Conservation (phyloP, 2,113 vertebrate genomes). For the Nesospiza acunhae region DNA sequence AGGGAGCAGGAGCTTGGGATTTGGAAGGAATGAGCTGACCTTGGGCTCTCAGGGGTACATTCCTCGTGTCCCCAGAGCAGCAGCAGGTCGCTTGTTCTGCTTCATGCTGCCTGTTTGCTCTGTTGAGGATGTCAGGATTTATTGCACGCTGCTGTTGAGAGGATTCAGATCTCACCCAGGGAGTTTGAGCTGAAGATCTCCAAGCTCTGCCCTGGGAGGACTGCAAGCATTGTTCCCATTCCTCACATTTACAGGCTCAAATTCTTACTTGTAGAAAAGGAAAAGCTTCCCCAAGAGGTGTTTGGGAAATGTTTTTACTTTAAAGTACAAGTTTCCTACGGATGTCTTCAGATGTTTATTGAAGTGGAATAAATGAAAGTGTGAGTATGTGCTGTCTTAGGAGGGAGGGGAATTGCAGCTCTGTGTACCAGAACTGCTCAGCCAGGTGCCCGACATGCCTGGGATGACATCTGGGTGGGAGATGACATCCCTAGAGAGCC, state of each 20-base stretch:
- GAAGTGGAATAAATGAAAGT: conserved; percentile 22
- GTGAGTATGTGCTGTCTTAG: background rate
- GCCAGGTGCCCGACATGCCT: background rate
- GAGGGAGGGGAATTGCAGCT: background rate
- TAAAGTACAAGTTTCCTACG: conserved; percentile 15
- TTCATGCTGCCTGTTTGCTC: background rate
- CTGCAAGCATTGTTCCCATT: background rate
- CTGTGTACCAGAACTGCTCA: background rate
- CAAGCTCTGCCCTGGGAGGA: background rate
- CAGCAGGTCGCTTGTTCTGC: background rate
- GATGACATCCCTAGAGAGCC: background rate
- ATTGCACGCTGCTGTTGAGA: background rate
- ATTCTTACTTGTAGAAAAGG: conserved; percentile 7
- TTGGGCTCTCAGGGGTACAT: rapidly evolving
- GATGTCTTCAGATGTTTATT: conserved; percentile 7
- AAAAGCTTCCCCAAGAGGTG: conserved; percentile 18
- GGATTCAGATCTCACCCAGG: background rate
- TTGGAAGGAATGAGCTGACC: background rate
- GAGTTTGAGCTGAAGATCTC: background rate
- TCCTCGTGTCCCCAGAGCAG: background rate
- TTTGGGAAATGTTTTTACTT: conserved; percentile 19
- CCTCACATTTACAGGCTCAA: conserved; percentile 3
- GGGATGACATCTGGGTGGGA: background rate
- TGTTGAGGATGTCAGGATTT: background rate
- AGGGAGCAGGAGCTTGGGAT: background rate